Evolutionary conservation across 2,797 vertebrate genomes (phyloP).

Genomic region (Bradypodion ventrale): DNA sequence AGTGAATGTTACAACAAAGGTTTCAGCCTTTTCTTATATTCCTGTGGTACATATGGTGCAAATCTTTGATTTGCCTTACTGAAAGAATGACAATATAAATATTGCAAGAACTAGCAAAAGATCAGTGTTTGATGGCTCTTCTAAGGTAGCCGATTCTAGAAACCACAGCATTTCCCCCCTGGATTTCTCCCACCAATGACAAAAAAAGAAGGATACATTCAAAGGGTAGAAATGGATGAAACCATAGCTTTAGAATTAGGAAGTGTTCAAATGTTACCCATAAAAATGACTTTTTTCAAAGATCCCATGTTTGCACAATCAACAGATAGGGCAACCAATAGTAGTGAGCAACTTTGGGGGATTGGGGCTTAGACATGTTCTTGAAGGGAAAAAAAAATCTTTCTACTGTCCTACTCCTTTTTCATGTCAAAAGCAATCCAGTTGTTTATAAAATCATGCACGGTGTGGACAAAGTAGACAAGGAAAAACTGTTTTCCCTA

Average conservation of each 20-base stretch:
- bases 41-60: not conserved
- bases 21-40: not conserved
- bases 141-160: not conserved
- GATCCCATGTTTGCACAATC: too few relatives aligned
- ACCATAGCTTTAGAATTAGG: too few relatives aligned
- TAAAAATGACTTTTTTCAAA: too few relatives aligned
- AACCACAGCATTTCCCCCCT: not conserved
- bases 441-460: too few relatives aligned
- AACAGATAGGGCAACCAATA: not conserved
- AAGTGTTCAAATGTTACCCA: too few relatives aligned
- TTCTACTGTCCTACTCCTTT: not conserved
- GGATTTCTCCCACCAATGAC: not conserved
- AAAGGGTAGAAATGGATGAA: not conserved
- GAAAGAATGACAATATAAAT: not conserved
- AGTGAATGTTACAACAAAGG: too few relatives aligned
- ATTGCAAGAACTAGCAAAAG: not conserved
- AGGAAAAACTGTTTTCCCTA: too few relatives aligned
- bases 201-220: not conserved
- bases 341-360: not conserved
- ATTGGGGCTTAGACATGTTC: not conserved
- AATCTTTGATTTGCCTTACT: not conserved
- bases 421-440: too few relatives aligned
- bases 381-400: not conserved
- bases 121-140: not conserved
- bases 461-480: too few relatives aligned